Evolutionary conservation across 2,797 vertebrate species (phyloP).

Genomic region (Phoeniculus purpureus): DNA sequence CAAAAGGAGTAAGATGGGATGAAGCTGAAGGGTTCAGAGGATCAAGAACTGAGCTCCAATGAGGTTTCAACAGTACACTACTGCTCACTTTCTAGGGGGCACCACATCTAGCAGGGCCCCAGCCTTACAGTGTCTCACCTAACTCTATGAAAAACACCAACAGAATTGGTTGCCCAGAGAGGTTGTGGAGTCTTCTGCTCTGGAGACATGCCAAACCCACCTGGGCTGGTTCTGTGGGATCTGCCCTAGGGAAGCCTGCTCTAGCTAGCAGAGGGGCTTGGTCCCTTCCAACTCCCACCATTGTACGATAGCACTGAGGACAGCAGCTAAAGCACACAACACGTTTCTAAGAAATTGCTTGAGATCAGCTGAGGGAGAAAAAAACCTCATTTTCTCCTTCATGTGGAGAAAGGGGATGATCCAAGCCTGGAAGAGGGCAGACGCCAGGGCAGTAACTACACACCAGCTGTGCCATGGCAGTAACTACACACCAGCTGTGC

Average conservation of each 20-base stretch:
- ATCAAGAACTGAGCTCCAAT: not conserved
- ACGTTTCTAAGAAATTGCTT: not conserved
- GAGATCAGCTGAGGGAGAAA: not conserved
- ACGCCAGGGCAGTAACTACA: not conserved
- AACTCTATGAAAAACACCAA: not conserved
- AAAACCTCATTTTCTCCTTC: not conserved
- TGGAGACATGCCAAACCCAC: no score
- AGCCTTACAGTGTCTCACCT: not conserved
- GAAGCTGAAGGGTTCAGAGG: not conserved
- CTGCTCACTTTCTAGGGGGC: not conserved
- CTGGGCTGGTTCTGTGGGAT: no score
- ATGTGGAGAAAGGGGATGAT: not conserved
- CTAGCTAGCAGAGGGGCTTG: no score
- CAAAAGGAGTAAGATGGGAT: not conserved
- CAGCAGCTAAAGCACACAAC: not conserved
- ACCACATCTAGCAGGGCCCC: not conserved
- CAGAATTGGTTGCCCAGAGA: not conserved
- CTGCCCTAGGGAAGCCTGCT: no score
- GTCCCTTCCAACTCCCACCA: no score
- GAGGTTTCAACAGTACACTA: not conserved
- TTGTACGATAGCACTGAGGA: not conserved
- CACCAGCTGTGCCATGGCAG: no score
- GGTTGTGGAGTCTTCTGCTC: no score
- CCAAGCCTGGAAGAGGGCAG: not conserved
- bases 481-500: fast-evolving